phyloP scores from a whole-genome alignment of 2,888 invertebrate genomes.

The Nomada fucata region DNA sequence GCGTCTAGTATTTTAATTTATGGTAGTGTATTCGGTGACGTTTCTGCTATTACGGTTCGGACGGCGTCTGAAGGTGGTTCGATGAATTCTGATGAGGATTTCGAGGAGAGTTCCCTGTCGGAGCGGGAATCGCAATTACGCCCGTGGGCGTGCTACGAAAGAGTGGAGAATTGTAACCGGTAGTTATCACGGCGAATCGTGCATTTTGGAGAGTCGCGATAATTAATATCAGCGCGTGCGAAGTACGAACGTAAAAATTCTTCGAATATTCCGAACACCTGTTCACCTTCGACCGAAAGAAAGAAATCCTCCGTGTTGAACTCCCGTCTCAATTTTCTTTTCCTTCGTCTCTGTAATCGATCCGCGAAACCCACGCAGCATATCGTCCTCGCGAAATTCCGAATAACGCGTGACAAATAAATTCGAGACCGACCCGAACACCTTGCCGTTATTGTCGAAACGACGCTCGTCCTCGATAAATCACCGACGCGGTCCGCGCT shows the following conservation, averaged over 20 bases:
- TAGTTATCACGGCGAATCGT: no score
- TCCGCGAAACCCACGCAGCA: no score
- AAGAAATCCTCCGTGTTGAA: background rate
- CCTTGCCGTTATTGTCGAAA: no score
- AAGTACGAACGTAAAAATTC: no score
- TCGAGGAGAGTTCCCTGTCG: background rate
- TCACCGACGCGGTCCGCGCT: no score
- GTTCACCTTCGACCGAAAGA: background rate
- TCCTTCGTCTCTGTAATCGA: no score
- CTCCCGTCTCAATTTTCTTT: background rate
- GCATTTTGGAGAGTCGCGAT: background rate
- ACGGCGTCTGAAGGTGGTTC: slow-evolving; percentile 7
- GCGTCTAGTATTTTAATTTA: background rate
- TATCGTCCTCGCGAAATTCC: no score
- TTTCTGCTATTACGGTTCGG: background rate
- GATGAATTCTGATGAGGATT: slow-evolving; percentile 15
- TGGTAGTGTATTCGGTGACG: background rate
- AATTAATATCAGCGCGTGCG: no score
- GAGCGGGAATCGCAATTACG: background rate
- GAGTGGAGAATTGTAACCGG: background rate
- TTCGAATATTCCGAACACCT: background rate
- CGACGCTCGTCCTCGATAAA: background rate
- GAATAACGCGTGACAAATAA: no score
- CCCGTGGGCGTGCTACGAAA: background rate
- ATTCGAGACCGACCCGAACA: no score